These are phyloP conservation scores for Notodonta dromedarius DNA, from an alignment of 2,888 invertebrate genomes.

Conservation along the genomic window DNA sequence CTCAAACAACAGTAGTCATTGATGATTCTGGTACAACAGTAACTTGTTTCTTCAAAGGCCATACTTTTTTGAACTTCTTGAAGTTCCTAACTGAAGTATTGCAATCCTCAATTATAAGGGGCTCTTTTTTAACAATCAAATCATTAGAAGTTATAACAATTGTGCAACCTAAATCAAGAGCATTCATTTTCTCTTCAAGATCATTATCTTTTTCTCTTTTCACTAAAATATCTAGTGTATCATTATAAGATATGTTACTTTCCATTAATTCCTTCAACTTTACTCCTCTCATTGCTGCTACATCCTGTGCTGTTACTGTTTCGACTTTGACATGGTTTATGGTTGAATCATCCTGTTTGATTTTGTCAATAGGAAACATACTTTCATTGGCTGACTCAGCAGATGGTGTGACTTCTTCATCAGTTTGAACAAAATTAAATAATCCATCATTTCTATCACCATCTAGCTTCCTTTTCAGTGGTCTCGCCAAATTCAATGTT, in stretches of 20 bases:
- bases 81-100: conserved; percentile 59
- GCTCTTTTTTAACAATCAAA: conserved; percentile 71
- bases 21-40: conserved; percentile 54
- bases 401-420: conserved; percentile 40
- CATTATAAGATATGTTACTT: conserved; percentile 41
- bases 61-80: conserved; percentile 77
- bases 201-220: conserved; percentile 63
- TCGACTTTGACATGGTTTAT: conserved; percentile 20
- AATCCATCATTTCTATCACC: conserved; percentile 61
- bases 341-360: conserved; percentile 28
- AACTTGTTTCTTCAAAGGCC: conserved; percentile 71
- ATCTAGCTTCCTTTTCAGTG: conserved; percentile 63
- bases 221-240: conserved; percentile 34
- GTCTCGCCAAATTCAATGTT: conserved; percentile 64
- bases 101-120: conserved; percentile 44
- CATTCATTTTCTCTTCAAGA: conserved; percentile 63
- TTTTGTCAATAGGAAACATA: conserved; percentile 38
- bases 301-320: conserved; percentile 44
- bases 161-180: conserved; percentile 66
- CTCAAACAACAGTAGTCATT: conserved; percentile 35
- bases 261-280: conserved; percentile 69
- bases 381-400: conserved; percentile 34
- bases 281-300: conserved; percentile 62
- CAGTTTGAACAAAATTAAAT: conserved; percentile 68
- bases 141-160: conserved; percentile 60